These are phyloP conservation scores for Dolichallabes microphthalmus DNA, from an alignment of 2,113 vertebrate genomes.

Conservation along the genomic window DNA sequence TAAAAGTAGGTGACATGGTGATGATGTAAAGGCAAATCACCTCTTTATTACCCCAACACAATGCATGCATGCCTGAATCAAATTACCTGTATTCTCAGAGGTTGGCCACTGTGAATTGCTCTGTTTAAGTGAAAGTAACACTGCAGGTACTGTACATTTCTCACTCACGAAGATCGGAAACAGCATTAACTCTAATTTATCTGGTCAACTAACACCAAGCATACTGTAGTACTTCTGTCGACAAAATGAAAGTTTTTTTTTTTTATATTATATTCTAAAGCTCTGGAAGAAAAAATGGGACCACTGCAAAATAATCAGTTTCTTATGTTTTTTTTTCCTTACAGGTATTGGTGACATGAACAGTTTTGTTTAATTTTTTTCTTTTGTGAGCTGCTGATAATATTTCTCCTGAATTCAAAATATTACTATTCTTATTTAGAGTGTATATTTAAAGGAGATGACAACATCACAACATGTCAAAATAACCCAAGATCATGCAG, in stretches of 20 bases:
- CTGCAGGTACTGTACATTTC: neutral
- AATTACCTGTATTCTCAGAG: neutral
- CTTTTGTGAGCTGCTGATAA: too few relatives aligned
- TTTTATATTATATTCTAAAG: too few relatives aligned
- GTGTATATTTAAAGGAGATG: too few relatives aligned
- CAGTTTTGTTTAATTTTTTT: too few relatives aligned
- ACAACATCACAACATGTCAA: too few relatives aligned
- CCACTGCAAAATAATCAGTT: too few relatives aligned
- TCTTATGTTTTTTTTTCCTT: too few relatives aligned
- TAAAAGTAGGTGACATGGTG: neutral
- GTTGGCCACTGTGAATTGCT: neutral
- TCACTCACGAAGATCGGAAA: neutral
- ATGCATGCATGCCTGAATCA: neutral
- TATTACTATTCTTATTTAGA: too few relatives aligned
- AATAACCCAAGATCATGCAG: too few relatives aligned
- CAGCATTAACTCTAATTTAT: neutral
- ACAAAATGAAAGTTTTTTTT: neutral
- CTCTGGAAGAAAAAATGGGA: too few relatives aligned
- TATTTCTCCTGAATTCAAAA: too few relatives aligned
- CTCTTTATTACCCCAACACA: neutral
- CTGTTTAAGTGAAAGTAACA: neutral
- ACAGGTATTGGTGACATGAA: too few relatives aligned
- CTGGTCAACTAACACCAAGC: neutral
- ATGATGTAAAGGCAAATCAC: neutral
- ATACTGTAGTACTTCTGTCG: neutral